Evolutionary conservation across 2,888 invertebrate species (phyloP), one percentile per base, ranked within the genome.

Genomic region (Diarsia rubi): DNA sequence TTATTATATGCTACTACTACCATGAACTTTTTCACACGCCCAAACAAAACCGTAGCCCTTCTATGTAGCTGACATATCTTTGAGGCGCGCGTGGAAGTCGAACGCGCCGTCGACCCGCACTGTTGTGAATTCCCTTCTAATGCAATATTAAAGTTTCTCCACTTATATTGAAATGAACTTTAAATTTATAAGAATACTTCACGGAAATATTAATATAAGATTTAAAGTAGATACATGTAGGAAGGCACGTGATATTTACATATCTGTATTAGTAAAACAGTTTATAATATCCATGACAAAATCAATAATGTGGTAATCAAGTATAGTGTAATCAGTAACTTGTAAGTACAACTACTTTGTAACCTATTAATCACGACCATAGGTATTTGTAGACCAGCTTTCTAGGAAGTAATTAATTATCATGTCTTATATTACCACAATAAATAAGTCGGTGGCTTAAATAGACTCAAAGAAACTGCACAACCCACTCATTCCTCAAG

Each of bases 261-360:
- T 67, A 76, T 76, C 27, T 81, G 62, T 62, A 57, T 62, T 54
- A 24, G n/a, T 79, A 44, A 11, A 66, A 14, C n/a, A 45, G 57
- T 66, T 69, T 68, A 27, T 49, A 37, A 37, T 60, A 31, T 65
- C 1, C 19, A 68, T 68, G 64, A 68, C 47, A 54, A 71, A 54
- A 82, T 31, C 44, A 59, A 45, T 37, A 60, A 68, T 57, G 67
- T 71, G 19, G 52, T 60, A 68, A 68, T 44, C 44, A 69, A 69
- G 24, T 75, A 62, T 11, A 37, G 19, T 37, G 44, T 60, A 60
- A 68, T 57, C 24, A 37, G 14, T 31, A 24, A 70, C n/a, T 37
- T 44, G 27, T 37, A 44, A 16, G 19, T 57, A 49, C 27, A 16
- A 3, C 21, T 81, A 37, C 54, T 52, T 27, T 67, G 9, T 63